Evolutionary conservation across 1,140 invertebrate genomes (phyloP).

Genomic region (Babylonia areolata): DNA sequence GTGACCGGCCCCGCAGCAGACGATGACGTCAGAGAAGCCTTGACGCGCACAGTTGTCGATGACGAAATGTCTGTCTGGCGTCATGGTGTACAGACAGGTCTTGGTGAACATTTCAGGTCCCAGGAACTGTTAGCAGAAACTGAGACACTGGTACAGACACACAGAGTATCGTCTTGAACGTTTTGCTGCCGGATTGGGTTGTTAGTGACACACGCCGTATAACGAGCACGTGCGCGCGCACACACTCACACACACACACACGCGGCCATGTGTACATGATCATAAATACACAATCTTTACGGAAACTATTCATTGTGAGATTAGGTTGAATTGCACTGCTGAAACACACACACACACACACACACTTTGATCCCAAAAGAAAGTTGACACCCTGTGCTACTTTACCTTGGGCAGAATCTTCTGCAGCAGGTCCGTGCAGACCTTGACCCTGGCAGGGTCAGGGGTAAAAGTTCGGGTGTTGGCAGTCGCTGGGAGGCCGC

Average conservation of each 20-base stretch:
- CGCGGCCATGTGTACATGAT: background rate
- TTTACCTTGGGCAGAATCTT: conserved; percentile 56
- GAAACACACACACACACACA: too few species aligned
- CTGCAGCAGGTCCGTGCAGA: conserved; percentile 47
- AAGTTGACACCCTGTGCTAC: background rate
- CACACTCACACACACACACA: conserved; percentile 12
- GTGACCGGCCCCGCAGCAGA: conserved; percentile 72
- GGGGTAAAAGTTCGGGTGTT: conserved; percentile 61
- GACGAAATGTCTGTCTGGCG: conserved; percentile 71
- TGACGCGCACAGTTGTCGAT: conserved; percentile 62
- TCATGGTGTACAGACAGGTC: conserved; percentile 72
- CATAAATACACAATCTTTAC: too few species aligned
- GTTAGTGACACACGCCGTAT: too few species aligned
- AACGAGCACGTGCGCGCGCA: background rate
- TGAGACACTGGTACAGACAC: background rate
- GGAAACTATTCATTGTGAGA: too few species aligned
- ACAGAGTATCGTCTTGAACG: background rate
- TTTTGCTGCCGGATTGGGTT: too few species aligned
- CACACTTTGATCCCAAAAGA: too few species aligned
- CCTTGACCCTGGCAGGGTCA: conserved; percentile 55
- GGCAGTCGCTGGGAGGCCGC: conserved; percentile 55
- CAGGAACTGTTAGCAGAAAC: conserved; percentile 57
- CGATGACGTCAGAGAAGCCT: conserved; percentile 66
- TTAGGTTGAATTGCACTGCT: too few species aligned
- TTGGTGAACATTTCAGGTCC: conserved; percentile 69